Evolutionary conservation across 2,888 invertebrate genomes (phyloP), one percentile per base, ranked within the genome.

Genomic region (Netelia melanura): DNA sequence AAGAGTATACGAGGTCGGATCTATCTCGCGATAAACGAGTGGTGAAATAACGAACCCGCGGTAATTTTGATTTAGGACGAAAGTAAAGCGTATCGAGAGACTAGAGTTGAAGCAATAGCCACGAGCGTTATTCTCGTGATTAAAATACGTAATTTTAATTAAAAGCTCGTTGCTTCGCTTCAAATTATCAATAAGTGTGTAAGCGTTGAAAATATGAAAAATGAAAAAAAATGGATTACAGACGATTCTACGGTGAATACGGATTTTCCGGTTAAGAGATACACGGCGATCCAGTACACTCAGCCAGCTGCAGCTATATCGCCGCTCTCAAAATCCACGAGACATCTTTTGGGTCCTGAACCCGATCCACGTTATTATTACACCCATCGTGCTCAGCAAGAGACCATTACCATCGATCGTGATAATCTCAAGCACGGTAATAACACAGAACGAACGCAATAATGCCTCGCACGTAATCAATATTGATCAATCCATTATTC

Each of bases 241-340:
- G 95, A 96, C 89, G 95, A 96, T 85, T 96, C 96, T 91, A 94
- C 96, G 86, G 95, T 96, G 79, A 97, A 96, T 83, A 97, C 97
- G 5, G 97, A 97, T 87, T 96, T 96, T 90, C 97, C 97, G 0
- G 95, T 96, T 10, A 95, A 97, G 87, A 96, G 96, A n/a, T 97
- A 97, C 88, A 97, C 97, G 0, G 96, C 96, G 2, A 96, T 96
- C 89, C 96, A 97, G 90, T 97, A 96, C 93, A 97, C 97, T 1
- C 97, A 97, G 92, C 96, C 97, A 75, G 97, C 97, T 86, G 97
- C 97, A 90, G 95, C 95, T 78, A 96, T 96, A 81, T 97, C 97
- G 1, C 96, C 96, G 72, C 93, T 96, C 86, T 97, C 97, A 21
- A 97, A 97, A 94, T 97, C 97, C 11, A 97, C 97, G 9, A 95